Evolutionary conservation across 2,797 vertebrate species (phyloP), one percentile per base, ranked within the genome.

Genomic region (Lacerta viridis): DNA sequence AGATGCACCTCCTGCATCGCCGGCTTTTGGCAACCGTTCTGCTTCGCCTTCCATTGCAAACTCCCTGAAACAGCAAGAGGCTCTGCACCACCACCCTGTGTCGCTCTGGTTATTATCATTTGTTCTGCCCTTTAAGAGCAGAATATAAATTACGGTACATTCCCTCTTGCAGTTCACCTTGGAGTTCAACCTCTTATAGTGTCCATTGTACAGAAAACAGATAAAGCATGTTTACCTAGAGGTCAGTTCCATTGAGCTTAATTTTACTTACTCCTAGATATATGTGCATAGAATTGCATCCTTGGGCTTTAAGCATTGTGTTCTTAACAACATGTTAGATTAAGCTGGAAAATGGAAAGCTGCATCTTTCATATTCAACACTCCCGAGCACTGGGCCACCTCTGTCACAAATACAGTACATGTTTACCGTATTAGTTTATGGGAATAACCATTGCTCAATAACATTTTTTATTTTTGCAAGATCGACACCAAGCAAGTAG

Each of bases 61-160:
- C 27, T 84, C 33, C 74, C 29, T 72, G 7, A 41, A 79, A 78
- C 18, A 72, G 59, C 36, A 46, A 80, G 41, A 39, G 41, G 23
- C 69, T 74, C 78, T 55, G n/a, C 71, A 36, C 25, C 13, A 7
- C 36, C 13, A 20, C 36, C 15, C 13, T 29, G 43, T 79, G n/a
- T 68, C 36, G 2, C 25, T 61, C 41, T 39, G 69, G 25, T 61
- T 81, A 50, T 84, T 68, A n/a, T 84, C 75, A 88, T 88, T 88
- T 84, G 77, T 77, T 87, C 86, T 74, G 39, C 50, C n/a, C 74
- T 82, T 86, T 41, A 82, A 75, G 80, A 11, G 41, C 15, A 76
- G 79, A 88, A 13, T 78, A 27, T 46, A 29, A 71, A 75, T 79
- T 33, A 84, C 33, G 33, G 33, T 33, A 33, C 20, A 83, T 36